phyloP scores from a whole-genome alignment of 2,888 invertebrate species.

The Agrotis clavis region DNA sequence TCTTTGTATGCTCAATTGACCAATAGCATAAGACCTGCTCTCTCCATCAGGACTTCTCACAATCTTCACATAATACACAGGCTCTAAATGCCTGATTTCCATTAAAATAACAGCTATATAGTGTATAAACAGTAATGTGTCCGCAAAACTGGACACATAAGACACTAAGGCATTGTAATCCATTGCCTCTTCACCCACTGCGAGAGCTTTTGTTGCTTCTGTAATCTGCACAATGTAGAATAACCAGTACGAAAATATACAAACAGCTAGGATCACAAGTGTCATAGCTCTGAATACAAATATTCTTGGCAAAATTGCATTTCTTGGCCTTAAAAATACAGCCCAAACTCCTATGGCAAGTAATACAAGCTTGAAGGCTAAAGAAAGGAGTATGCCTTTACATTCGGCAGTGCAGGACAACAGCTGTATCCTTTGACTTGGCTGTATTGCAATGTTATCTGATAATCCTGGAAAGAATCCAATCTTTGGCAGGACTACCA shows the following conservation, averaged over 20 bases:
- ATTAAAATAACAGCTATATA: slow-evolving; percentile 98
- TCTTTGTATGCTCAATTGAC: slow-evolving; percentile 97
- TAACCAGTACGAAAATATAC: slow-evolving; percentile 99
- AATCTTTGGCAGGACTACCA: slow-evolving; percentile 98
- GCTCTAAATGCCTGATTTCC: slow-evolving; percentile 97
- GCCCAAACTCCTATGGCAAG: slow-evolving; percentile 98
- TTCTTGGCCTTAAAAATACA: slow-evolving; percentile 95
- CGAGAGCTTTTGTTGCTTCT: slow-evolving; percentile 95
- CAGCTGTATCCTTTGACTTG: slow-evolving; percentile 93
- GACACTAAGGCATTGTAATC: slow-evolving; percentile 97
- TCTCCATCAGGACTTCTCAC: slow-evolving; percentile 99
- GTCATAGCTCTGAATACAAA: slow-evolving; percentile 97
- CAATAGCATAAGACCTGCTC: slow-evolving; percentile 96
- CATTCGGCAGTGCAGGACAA: slow-evolving; percentile 98
- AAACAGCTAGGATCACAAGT: slow-evolving; percentile 96
- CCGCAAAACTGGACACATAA: slow-evolving; percentile 98
- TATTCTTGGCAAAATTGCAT: slow-evolving; percentile 97
- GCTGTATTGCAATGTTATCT: slow-evolving; percentile 93
- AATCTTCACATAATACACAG: slow-evolving; percentile 97
- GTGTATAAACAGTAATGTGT: slow-evolving; percentile 98
- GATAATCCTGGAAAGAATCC: slow-evolving; percentile 95
- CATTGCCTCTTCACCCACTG: slow-evolving; percentile 94
- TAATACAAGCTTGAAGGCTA: slow-evolving; percentile 97
- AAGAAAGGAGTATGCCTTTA: slow-evolving; percentile 97
- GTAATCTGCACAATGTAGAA: slow-evolving; percentile 98